A percentile compares a stretch with the other conserved stretches of the same genome.
Conservation (phyloP, 2,888 invertebrate species). For the Girardia tigrina region DNA sequence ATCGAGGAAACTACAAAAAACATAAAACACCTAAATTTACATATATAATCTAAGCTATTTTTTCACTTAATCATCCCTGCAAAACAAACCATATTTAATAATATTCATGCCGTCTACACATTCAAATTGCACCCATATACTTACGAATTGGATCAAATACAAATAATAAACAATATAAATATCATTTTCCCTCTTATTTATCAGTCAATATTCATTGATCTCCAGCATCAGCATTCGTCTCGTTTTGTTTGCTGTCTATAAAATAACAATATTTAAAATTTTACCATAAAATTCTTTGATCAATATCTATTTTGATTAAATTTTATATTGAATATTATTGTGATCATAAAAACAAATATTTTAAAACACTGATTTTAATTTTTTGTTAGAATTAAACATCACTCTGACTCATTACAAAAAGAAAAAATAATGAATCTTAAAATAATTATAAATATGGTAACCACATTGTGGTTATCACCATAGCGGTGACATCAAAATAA, state of each 20-base stretch:
- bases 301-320: no score
- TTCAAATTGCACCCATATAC: conserved; percentile 20
- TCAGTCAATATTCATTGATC: conserved; percentile 11
- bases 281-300: no score
- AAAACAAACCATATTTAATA: conserved; percentile 2
- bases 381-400: no score
- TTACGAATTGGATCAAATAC: background rate
- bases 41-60: conserved; percentile 6
- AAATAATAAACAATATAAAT: conserved; percentile 13
- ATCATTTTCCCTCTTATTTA: conserved; percentile 13
- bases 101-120: conserved; percentile 17
- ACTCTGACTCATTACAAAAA: no score
- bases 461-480: no score
- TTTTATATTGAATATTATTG: no score
- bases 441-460: no score
- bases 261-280: no score
- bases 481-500: no score
- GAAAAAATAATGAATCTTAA: no score
- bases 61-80: conserved; percentile 6
- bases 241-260: conserved; percentile 15
- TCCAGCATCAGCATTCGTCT: conserved; percentile 15
- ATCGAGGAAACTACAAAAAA: conserved; percentile 19
- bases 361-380: no score
- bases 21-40: conserved; percentile 1
- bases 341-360: no score